phyloP scores from a whole-genome alignment of 2,113 vertebrate genomes.

The Herpailurus yagouaroundi region DNA sequence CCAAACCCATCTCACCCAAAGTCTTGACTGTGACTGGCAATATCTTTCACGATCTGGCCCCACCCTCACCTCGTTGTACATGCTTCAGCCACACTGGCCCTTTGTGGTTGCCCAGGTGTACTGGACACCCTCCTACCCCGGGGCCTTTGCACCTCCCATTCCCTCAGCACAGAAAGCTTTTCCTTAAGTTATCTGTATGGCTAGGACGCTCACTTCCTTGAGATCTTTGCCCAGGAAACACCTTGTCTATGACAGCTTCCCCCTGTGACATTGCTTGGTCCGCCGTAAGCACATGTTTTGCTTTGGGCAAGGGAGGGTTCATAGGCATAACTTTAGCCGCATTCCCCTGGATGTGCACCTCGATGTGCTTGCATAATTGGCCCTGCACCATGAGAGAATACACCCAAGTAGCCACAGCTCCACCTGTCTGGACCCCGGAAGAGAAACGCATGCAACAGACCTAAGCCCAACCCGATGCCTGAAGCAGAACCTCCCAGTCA shows the following conservation, averaged over 20 bases:
- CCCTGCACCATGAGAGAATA: not conserved
- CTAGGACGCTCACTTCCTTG: not conserved
- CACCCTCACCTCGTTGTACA: not conserved
- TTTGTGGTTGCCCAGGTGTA: not conserved
- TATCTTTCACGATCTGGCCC: too few relatives aligned
- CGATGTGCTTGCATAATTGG: not conserved
- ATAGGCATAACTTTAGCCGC: too few relatives aligned
- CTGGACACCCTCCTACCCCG: not conserved
- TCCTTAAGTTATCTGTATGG: not conserved
- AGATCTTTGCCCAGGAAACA: not conserved
- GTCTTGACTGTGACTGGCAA: not conserved
- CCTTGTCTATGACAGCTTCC: too few relatives aligned
- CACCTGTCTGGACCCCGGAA: not conserved
- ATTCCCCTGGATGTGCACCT: accelerated
- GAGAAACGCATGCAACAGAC: not conserved
- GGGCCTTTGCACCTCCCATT: not conserved
- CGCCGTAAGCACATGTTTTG: too few relatives aligned
- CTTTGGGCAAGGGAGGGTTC: too few relatives aligned
- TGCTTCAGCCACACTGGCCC: not conserved
- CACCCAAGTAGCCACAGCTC: not conserved
- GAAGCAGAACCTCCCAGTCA: not conserved
- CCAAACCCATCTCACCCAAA: not conserved
- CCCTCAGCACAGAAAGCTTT: not conserved
- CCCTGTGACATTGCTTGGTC: too few relatives aligned
- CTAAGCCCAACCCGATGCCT: not conserved